Conservation (phyloP, 64 coral and sea anemone species). For the Exaiptasia diaphana region DNA sequence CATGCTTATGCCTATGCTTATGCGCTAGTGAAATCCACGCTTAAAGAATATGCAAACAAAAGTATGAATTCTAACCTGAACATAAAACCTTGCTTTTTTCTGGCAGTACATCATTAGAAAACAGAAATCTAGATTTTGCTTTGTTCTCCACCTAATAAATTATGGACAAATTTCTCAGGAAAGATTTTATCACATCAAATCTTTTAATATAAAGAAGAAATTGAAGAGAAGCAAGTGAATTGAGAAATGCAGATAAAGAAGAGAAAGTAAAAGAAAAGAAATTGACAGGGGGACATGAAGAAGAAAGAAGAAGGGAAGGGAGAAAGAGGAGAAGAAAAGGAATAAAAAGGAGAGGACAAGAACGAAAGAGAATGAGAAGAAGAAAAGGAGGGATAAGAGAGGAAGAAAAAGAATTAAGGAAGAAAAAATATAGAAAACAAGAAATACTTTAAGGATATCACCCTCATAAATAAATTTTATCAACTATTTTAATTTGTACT, state of each 20-base stretch:
- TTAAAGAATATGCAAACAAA: too few species aligned
- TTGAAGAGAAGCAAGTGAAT: not conserved
- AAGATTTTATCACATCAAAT: not conserved
- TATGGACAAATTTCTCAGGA: not conserved
- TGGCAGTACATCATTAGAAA: constrained; percentile 99
- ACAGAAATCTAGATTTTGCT: constrained; percentile 96
- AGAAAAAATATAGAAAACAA: not conserved
- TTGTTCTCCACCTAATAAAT: constrained; percentile 91
- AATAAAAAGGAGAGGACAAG: too few species aligned
- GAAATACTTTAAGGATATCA: not conserved
- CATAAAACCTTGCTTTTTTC: constrained; percentile 91
- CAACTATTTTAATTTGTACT: not conserved
- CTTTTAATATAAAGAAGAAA: not conserved
- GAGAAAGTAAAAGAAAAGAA: too few species aligned
- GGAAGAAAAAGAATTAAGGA: not conserved
- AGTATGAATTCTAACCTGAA: too few species aligned
- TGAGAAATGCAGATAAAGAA: not conserved
- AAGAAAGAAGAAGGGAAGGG: too few species aligned
- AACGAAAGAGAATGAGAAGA: too few species aligned
- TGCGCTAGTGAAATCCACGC: too few species aligned
- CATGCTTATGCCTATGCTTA: too few species aligned
- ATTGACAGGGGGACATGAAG: too few species aligned
- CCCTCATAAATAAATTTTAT: not conserved
- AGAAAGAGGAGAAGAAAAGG: too few species aligned
- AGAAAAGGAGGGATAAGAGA: too few species aligned